Percentiles rank a stretch among this genome's conserved stretches.
These are phyloP conservation scores for Orthosia gracilis DNA, from an alignment of 2,888 invertebrate genomes.

Conservation along the genomic window DNA sequence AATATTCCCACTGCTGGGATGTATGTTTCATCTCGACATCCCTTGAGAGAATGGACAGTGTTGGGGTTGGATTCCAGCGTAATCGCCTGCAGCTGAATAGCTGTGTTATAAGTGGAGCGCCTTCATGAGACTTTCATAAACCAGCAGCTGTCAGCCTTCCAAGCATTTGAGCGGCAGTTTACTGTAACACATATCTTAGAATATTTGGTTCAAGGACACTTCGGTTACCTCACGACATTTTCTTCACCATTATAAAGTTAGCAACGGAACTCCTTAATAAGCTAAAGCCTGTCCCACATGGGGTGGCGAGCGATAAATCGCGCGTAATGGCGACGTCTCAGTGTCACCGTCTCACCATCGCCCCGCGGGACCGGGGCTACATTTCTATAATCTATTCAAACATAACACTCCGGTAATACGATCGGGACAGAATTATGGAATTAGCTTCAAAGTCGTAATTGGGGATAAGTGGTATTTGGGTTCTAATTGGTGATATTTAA, in stretches of 20 bases:
- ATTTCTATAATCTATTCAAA: constrained; percentile 53
- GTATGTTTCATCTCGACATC: background rate
- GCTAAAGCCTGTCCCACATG: constrained; percentile 19
- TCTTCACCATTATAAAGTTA: background rate
- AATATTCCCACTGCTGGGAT: background rate
- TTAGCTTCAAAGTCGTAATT: constrained; percentile 10
- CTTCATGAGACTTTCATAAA: too few species aligned
- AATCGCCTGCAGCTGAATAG: too few species aligned
- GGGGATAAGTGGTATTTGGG: background rate
- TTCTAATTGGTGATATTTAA: background rate
- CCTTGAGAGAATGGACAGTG: too few species aligned
- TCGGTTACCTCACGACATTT: background rate
- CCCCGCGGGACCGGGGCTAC: constrained; percentile 30
- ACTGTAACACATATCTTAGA: too few species aligned
- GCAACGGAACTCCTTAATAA: constrained; percentile 18
- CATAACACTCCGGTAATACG: constrained; percentile 31
- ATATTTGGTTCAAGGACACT: background rate
- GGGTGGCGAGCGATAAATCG: constrained; percentile 47
- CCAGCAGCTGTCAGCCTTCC: too few species aligned
- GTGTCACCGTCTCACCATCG: too few species aligned
- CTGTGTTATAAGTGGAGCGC: too few species aligned
- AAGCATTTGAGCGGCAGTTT: too few species aligned
- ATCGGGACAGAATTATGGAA: constrained; percentile 21
- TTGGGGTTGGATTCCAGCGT: too few species aligned
- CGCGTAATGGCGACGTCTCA: constrained; percentile 48